Percentiles rank a stretch among this genome's conserved stretches.
phyloP scores from a whole-genome alignment of 2,797 vertebrate genomes.

The Lagothrix lagotricha region DNA sequence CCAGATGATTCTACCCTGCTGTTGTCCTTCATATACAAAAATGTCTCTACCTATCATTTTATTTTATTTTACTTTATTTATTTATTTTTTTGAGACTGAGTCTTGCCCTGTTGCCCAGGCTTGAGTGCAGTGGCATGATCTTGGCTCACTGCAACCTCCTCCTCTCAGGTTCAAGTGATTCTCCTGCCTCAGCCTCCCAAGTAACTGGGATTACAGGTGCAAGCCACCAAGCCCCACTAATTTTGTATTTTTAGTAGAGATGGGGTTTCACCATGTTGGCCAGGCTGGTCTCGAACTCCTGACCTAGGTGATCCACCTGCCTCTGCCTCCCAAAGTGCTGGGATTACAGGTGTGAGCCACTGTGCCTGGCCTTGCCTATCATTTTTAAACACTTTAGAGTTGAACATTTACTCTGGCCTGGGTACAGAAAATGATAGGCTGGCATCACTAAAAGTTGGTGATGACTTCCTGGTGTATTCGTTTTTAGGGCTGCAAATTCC shows the following conservation, averaged over 20 bases:
- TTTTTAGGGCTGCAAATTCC: constrained; percentile 10
- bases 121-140: background rate
- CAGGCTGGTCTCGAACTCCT: background rate
- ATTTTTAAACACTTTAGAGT: background rate
- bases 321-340: background rate
- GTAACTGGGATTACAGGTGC: background rate
- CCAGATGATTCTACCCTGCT: background rate
- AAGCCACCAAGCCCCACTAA: accelerated
- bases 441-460: background rate
- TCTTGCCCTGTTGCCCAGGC: background rate
- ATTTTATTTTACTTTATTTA: background rate
- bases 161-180: background rate
- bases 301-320: background rate
- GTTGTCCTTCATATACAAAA: background rate
- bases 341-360: background rate
- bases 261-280: background rate
- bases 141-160: background rate
- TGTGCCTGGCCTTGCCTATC: background rate
- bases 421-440: background rate
- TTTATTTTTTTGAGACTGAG: background rate
- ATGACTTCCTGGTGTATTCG: background rate
- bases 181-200: background rate
- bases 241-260: background rate
- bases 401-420: constrained; percentile 2
- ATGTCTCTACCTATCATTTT: background rate